Percentiles rank a stretch among this genome's conserved stretches.
Conservation (phyloP, 2,113 vertebrate genomes). For the Pelecanus crispus region DNA sequence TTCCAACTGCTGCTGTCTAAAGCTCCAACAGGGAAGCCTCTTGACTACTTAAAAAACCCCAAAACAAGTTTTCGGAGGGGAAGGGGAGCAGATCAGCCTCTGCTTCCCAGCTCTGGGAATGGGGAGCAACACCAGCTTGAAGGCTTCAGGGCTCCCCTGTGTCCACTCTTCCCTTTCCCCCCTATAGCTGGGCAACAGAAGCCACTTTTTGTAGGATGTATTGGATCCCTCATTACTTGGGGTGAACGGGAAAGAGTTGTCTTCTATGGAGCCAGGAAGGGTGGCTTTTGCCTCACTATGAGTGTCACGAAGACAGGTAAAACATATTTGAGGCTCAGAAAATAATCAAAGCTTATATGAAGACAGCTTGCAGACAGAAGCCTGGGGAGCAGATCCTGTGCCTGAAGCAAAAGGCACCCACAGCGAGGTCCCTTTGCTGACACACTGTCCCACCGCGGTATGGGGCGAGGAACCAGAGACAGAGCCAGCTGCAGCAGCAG, state of each 20-base stretch:
- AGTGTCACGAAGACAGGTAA: not conserved
- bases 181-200: not conserved
- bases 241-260: not conserved
- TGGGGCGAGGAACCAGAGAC: not conserved
- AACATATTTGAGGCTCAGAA: not conserved
- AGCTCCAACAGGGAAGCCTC: not conserved
- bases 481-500: not conserved
- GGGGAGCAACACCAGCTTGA: not conserved
- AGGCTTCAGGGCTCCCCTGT: not conserved
- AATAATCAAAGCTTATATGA: not conserved
- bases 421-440: not conserved
- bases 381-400: not conserved
- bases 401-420: not conserved
- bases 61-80: not conserved
- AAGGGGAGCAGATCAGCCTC: not conserved
- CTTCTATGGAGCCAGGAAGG: not conserved
- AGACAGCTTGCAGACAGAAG: not conserved
- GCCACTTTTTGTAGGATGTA: not conserved
- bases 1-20: not conserved
- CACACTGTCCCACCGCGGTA: not conserved
- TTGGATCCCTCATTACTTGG: not conserved
- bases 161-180: not conserved
- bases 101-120: not conserved
- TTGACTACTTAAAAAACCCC: not conserved
- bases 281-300: not conserved